Conservation (phyloP, 2,888 invertebrate species). For the Archips xylosteana region DNA sequence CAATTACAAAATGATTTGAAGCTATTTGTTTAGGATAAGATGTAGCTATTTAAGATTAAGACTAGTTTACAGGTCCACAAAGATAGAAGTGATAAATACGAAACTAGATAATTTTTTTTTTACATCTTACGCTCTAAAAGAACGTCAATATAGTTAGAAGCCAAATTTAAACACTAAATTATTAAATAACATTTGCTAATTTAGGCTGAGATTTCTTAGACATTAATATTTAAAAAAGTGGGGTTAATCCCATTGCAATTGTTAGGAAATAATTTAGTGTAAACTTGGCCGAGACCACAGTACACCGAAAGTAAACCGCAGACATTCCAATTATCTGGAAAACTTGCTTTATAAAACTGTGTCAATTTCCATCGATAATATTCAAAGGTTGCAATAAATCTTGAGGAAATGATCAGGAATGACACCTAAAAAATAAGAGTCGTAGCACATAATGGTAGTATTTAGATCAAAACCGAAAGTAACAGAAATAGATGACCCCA, state of each 20-base stretch:
- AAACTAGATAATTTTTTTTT: constrained; percentile 9
- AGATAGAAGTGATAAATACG: constrained; percentile 33
- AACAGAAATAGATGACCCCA: neutral
- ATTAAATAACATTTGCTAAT: constrained; percentile 16
- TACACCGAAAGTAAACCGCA: constrained; percentile 6
- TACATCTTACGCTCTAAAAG: constrained; percentile 4
- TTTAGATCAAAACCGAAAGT: neutral
- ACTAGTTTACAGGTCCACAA: constrained; percentile 18
- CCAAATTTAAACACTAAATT: constrained; percentile 10
- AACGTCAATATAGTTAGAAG: neutral
- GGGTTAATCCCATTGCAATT: constrained; percentile 8
- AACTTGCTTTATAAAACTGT: neutral
- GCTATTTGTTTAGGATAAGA: neutral
- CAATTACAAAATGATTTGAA: constrained; percentile 4
- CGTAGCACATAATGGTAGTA: neutral
- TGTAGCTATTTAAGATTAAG: constrained; percentile 13
- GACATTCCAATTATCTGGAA: neutral
- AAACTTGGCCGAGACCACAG: constrained; percentile 14
- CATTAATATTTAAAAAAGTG: constrained; percentile 13
- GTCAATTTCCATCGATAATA: neutral
- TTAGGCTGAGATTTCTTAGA: constrained; percentile 17
- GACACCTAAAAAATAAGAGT: neutral
- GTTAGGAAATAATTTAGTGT: constrained; percentile 13
- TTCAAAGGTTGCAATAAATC: neutral
- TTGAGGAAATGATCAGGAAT: neutral